Evolutionary conservation across 2,888 invertebrate species (phyloP).

Genomic region (Ormyrus nitidulus): DNA sequence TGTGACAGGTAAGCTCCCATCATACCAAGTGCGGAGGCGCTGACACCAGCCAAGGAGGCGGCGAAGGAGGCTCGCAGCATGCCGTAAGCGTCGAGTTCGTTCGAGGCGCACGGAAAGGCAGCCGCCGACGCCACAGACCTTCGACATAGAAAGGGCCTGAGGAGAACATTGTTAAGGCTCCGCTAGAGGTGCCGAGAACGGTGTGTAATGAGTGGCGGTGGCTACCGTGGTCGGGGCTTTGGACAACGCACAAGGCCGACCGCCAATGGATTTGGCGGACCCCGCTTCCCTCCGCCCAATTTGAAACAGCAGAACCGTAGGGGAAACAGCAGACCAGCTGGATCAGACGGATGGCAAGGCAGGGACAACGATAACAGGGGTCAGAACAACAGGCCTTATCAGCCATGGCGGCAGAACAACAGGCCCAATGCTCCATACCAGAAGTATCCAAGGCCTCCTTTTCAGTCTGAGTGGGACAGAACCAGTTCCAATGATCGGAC

Average conservation of each 20-base stretch:
- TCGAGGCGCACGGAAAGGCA: constrained; percentile 35
- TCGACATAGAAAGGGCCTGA: neutral
- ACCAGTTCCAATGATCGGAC: constrained; percentile 34
- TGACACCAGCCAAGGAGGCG: neutral
- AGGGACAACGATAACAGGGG: constrained; percentile 26
- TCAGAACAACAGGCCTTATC: constrained; percentile 25
- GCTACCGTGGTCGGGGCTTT: constrained; percentile 68
- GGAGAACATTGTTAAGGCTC: constrained; percentile 20
- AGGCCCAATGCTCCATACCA: constrained; percentile 24
- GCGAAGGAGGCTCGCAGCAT: constrained; percentile 31
- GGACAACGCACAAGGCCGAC: constrained; percentile 63
- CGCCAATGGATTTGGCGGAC: constrained; percentile 53
- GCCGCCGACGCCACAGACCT: constrained; percentile 20
- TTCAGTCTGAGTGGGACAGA: constrained; percentile 55
- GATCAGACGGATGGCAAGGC: constrained; percentile 41
- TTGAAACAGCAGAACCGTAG: constrained; percentile 54
- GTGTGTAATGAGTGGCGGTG: constrained; percentile 60
- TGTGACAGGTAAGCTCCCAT: constrained; percentile 45
- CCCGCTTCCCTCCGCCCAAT: constrained; percentile 54
- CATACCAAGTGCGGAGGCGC: neutral
- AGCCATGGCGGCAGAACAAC: constrained; percentile 41
- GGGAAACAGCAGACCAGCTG: constrained; percentile 17
- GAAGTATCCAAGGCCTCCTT: constrained; percentile 28
- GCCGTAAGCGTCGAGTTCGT: constrained; percentile 45
- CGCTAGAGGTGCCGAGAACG: constrained; percentile 9